Conservation (phyloP, 1,140 invertebrate species). For the Pseudachorutes palmiensis region DNA sequence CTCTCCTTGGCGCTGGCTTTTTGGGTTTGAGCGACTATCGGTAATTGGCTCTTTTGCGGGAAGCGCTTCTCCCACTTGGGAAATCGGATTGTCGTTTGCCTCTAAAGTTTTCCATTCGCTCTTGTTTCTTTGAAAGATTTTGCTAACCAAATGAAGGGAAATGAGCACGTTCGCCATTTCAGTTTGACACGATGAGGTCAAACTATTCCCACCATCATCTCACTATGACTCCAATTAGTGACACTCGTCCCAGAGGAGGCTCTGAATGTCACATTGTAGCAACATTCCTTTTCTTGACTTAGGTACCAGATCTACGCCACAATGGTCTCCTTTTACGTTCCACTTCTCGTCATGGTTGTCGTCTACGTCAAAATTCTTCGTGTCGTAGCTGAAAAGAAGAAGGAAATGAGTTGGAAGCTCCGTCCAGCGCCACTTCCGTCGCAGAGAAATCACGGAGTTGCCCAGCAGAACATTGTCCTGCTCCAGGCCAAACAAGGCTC, state of each 20-base stretch:
- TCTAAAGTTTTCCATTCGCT: no score
- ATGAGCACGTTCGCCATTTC: no score
- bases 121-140: no score
- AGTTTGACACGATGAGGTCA: no score
- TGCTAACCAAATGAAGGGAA: no score
- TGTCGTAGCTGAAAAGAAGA: conserved; percentile 72
- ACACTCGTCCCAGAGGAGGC: no score
- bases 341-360: conserved; percentile 77
- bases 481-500: conserved; percentile 1
- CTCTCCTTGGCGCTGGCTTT: no score
- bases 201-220: no score
- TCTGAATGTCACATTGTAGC: no score
- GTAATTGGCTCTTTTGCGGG: neutral
- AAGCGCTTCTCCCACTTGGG: neutral
- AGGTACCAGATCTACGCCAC: conserved; percentile 81
- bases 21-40: no score
- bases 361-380: conserved; percentile 84
- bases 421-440: neutral
- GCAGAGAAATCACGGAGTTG: neutral
- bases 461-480: neutral
- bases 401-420: conserved; percentile 40
- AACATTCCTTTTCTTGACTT: neutral
- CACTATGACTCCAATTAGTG: no score
- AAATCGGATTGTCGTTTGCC: neutral
- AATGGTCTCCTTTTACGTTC: conserved; percentile 80